A percentile compares a stretch with the other conserved stretches of the same genome.
phyloP scores from a whole-genome alignment of 2,113 vertebrate species.

The Uria aalge region DNA sequence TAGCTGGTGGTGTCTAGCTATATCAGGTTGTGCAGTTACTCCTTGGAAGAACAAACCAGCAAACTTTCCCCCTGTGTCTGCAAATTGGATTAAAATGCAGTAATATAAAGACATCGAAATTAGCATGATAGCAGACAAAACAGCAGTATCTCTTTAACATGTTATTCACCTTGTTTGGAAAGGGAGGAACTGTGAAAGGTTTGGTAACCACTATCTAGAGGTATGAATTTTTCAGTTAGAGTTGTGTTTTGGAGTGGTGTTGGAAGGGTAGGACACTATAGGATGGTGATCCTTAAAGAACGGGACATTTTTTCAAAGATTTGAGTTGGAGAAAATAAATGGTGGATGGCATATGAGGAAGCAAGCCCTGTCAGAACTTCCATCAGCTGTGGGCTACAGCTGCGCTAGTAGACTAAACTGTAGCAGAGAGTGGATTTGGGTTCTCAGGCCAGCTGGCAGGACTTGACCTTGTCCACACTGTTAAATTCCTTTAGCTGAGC shows the following conservation, averaged over 20 bases:
- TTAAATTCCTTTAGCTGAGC: background rate
- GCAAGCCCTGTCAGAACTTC: background rate
- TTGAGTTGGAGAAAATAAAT: background rate
- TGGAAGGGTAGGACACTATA: background rate
- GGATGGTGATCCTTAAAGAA: background rate
- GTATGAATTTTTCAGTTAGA: background rate
- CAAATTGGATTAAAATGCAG: background rate
- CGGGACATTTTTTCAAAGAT: background rate
- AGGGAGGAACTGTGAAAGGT: background rate
- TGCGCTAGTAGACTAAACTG: background rate
- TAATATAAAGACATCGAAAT: background rate
- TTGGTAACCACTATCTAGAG: background rate
- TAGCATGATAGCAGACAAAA: background rate
- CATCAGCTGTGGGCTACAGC: background rate
- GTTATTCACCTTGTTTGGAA: background rate
- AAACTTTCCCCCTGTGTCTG: background rate
- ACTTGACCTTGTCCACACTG: background rate
- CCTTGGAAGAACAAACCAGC: background rate
- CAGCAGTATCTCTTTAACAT: background rate
- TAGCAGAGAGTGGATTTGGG: background rate
- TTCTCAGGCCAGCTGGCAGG: conserved; percentile 32
- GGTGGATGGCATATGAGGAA: background rate
- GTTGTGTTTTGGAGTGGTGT: background rate
- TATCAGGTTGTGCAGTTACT: background rate
- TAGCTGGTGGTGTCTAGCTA: background rate